These are phyloP conservation scores for Isichthys henryi DNA, from an alignment of 2,113 vertebrate species.

Conservation along the genomic window DNA sequence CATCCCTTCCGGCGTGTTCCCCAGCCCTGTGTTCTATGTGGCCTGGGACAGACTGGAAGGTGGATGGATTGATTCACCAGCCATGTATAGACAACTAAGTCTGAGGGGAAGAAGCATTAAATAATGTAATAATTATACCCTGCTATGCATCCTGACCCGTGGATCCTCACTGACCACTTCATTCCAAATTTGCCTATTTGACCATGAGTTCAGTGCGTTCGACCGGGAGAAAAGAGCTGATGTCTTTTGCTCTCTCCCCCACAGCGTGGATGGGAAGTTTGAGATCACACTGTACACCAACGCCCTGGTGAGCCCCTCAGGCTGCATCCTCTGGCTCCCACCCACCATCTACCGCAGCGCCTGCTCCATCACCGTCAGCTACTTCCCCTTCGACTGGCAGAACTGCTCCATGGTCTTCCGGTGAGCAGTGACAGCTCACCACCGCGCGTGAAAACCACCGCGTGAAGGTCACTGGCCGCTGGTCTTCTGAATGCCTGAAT, in stretches of 20 bases:
- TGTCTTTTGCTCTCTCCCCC: background rate
- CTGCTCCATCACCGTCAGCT: constrained; percentile 79
- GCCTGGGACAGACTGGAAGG: background rate
- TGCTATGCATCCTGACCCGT: background rate
- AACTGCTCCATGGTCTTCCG: constrained; percentile 93
- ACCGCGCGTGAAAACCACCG: background rate
- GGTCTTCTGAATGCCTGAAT: background rate
- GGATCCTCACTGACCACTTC: background rate
- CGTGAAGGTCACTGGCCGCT: background rate
- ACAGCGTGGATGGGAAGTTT: constrained; percentile 80
- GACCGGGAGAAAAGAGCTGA: too few species aligned
- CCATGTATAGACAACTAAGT: background rate
- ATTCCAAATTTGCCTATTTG: background rate
- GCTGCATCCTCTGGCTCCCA: constrained; percentile 82
- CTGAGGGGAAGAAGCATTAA: background rate
- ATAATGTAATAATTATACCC: background rate
- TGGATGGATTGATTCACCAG: background rate
- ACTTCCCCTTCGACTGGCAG: constrained; percentile 97
- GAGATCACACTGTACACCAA: constrained; percentile 85
- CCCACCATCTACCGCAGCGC: constrained; percentile 87
- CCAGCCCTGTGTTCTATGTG: background rate
- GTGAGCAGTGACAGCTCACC: constrained; percentile 45
- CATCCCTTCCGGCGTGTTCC: background rate
- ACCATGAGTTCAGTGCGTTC: background rate
- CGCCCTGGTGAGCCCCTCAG: constrained; percentile 64